Evolutionary conservation across 2,888 invertebrate genomes (phyloP), one percentile per base, ranked within the genome.

Genomic region (Epirrhoe tristata): DNA sequence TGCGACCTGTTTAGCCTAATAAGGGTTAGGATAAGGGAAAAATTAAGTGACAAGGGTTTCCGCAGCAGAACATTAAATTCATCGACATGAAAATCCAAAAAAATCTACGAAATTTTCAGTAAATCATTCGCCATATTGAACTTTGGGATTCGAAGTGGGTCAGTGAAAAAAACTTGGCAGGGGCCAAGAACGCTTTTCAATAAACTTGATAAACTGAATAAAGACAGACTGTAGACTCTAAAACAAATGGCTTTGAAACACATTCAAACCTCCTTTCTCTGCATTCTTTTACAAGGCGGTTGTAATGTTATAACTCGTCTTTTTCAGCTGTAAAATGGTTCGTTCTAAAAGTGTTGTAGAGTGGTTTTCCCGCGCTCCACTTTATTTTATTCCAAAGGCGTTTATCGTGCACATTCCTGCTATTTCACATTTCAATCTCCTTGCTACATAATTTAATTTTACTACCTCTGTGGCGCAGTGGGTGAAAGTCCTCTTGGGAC

Each of bases 11-110:
- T 72, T 70, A 60, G 34, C 50, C 68, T 72, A 71, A 72, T 72
- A 71, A 70, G 64, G 72, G 70, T 74, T 66, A 61, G 66, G 72
- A 74, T 74, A 71, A 74, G 69, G 70, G 72, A 72, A 66, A 68
- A 72, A 72, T 71, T 70, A 71, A 74, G 66, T 72, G 72, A 74
- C 74, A 72, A 61, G 72, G 72, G 70, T 69, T 67, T 61, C 52
- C 55, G 43, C 62, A 64, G 62, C 58, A 52, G 60, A 43, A 67
- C 55, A 65, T 66, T 66, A 70, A 63, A 64, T 55, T 66, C 48
- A 39, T 65, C 58, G 36, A 63, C 52, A 58, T 65, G 39, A 63
- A 68, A 67, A 57, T 58, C 55, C 14, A 52, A 64, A 64, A 65
- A 71, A 65, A 53, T 54, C 43, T 31, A 60, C 14, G 16, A 36